phyloP scores from a whole-genome alignment of 2,888 invertebrate genomes.

The Drosophila peninsularis region DNA sequence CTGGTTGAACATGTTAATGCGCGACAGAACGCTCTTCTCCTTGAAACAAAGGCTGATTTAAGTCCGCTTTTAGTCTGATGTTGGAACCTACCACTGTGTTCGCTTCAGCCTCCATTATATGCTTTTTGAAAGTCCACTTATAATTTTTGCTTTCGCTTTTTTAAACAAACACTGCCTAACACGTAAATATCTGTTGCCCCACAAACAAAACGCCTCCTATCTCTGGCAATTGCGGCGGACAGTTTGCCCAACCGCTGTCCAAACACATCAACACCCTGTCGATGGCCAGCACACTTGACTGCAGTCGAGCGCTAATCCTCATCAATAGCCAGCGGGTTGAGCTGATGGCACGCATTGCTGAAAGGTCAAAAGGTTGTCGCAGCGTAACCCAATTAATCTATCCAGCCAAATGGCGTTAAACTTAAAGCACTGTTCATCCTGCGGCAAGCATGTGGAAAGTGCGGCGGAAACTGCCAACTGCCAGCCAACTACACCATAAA shows the following conservation, averaged over 20 bases:
- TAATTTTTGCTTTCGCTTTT: background rate
- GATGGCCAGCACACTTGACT: conserved; percentile 18
- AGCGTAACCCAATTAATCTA: conserved; percentile 60
- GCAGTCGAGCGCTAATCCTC: conserved; percentile 32
- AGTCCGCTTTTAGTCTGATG: too few species aligned
- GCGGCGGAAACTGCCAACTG: conserved; percentile 66
- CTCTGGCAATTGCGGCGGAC: conserved; percentile 9
- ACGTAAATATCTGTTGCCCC: background rate
- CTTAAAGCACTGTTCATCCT: conserved; percentile 38
- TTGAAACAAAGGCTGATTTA: too few species aligned
- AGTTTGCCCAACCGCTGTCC: conserved; percentile 34
- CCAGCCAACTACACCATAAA: conserved; percentile 67
- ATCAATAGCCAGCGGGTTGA: conserved; percentile 31
- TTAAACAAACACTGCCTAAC: conserved; percentile 3
- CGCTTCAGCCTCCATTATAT: conserved; percentile 29
- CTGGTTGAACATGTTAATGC: conserved; percentile 60
- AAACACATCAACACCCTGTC: conserved; percentile 50
- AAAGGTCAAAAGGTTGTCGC: conserved; percentile 58
- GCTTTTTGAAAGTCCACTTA: background rate
- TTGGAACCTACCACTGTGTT: conserved; percentile 19
- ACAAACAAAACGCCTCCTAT: conserved; percentile 34
- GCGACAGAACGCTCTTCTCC: conserved; percentile 59
- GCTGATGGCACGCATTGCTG: conserved; percentile 40
- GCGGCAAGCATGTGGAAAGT: conserved; percentile 63
- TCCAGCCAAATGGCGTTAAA: conserved; percentile 33